Percentiles rank a stretch among this genome's conserved stretches.
These are phyloP conservation scores for Typhlomys cinereus DNA, from an alignment of 2,113 vertebrate species.

Conservation along the genomic window DNA sequence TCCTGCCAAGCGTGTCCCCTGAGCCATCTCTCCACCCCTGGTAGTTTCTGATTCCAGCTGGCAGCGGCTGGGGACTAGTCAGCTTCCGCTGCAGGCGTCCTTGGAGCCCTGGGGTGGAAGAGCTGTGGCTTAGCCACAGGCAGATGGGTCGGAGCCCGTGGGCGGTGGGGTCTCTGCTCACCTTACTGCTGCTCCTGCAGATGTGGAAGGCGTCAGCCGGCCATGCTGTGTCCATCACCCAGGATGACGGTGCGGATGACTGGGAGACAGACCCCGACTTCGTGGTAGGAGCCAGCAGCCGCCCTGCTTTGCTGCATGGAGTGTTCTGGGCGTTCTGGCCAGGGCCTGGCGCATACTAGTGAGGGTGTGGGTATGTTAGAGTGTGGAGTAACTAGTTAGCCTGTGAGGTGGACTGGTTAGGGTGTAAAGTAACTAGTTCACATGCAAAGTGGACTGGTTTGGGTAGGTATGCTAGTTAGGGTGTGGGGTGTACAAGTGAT, in stretches of 20 bases:
- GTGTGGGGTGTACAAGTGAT: not conserved
- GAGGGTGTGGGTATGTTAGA: not conserved
- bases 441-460: not conserved
- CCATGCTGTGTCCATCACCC: slow-evolving; percentile 85
- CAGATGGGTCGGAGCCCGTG: too few relatives aligned
- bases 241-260: slow-evolving; percentile 91
- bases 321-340: not conserved
- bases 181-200: slow-evolving; percentile 70
- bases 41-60: not conserved
- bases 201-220: slow-evolving; percentile 98
- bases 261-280: slow-evolving; percentile 99
- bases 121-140: too few relatives aligned
- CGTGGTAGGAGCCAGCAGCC: slow-evolving; percentile 86
- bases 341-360: not conserved
- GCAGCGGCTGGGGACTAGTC: too few relatives aligned
- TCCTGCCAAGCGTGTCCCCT: too few relatives aligned
- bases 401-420: not conserved
- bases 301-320: fast-evolving
- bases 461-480: not conserved
- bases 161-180: not conserved
- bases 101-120: not conserved
- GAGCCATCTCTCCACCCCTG: too few relatives aligned
- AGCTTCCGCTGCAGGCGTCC: not conserved
- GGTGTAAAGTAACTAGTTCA: not conserved
- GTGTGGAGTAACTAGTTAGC: not conserved